Base-by-base conservation (phyloP, 2,797 vertebrate genomes). In the Pangasius krempfi region DNA sequence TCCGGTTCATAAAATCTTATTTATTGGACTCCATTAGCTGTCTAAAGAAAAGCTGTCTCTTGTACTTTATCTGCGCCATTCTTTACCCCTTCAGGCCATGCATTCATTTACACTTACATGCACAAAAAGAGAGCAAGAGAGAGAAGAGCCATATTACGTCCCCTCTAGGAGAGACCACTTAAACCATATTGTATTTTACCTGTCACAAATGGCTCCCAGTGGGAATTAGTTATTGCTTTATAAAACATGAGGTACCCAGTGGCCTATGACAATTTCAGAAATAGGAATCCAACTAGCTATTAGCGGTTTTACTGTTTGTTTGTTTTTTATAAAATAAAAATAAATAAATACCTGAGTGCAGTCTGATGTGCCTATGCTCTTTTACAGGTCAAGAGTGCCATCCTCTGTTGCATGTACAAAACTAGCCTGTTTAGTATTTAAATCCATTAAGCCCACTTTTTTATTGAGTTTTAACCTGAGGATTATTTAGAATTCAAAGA, bases 301-400 rank as follows among this genome's bases (percentile, higher is more conserved):
- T 33, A 56, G 30, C 20, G 1, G 8, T 30, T n/a, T 76, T 27
- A 47, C 40, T 47, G 40, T 8, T 9, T 9, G 40, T 47, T 6
- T 60, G 1, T 16, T 18, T 30, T 56, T 37, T 27, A 60, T 44
- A 40, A 40, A 40, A 40, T 40, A 40, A 40, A 40, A 40, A 40
- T 40, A 40, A 40, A 33, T 18, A 37, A 73, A 12, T 16, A n/a
- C 5, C 2, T 7, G 37, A 12, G 14, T 86, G 33, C 54, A 75
- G 30, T 62, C 22, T 64, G 4, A 76, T 14, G 14, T 27, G 4
- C 3, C 10, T 85, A 5, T 73, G 68, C n/a, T 68, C 22, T 72
- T 72, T 37, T 84, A 76, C 60, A 54, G 68, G 68, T 78, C 22
- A 66, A 44, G 20, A 79, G 72, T 85, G 82, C 82, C 82, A 85